Evolutionary conservation across 1,140 invertebrate species (phyloP).

Genomic region (Magallana angulata): DNA sequence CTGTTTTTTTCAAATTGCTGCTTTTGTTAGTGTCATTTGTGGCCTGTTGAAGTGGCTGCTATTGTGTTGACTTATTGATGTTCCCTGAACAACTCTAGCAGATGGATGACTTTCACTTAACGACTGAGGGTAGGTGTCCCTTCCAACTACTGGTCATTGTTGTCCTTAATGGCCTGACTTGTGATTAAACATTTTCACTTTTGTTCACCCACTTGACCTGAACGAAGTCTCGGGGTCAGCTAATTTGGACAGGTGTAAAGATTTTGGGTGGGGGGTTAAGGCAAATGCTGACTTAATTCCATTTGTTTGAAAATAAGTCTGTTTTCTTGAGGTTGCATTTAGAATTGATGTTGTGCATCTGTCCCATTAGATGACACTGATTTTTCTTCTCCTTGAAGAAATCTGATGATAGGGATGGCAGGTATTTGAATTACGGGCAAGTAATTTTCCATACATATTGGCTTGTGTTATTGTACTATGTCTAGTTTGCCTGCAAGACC

Average conservation of each 20-base stretch:
- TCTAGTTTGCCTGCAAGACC: conserved; percentile 16
- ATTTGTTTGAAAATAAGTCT: conserved; percentile 12
- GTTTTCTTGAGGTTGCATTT: background rate
- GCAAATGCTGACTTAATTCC: conserved; percentile 1
- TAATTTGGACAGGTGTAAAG: conserved; percentile 31
- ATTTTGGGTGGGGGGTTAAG: background rate
- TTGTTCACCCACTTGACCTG: conserved; percentile 22
- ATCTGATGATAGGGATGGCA: conserved; percentile 11
- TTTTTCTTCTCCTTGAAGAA: conserved; percentile 29
- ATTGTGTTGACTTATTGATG: background rate
- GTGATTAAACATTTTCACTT: conserved; percentile 36
- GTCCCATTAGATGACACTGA: conserved; percentile 14
- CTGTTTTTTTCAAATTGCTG: background rate
- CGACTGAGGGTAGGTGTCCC: conserved; percentile 20
- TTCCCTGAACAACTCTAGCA: background rate
- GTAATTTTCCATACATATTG: conserved; percentile 31
- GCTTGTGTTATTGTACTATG: background rate
- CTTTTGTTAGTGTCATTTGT: background rate
- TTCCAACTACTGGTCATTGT: background rate
- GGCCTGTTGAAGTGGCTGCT: background rate
- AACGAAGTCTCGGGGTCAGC: background rate
- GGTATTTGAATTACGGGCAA: conserved; percentile 20
- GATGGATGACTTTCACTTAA: conserved; percentile 16
- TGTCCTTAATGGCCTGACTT: background rate
- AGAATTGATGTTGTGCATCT: conserved; percentile 14